Conservation (phyloP, 2,797 vertebrate species). For the Rhyacichthys aspro region DNA sequence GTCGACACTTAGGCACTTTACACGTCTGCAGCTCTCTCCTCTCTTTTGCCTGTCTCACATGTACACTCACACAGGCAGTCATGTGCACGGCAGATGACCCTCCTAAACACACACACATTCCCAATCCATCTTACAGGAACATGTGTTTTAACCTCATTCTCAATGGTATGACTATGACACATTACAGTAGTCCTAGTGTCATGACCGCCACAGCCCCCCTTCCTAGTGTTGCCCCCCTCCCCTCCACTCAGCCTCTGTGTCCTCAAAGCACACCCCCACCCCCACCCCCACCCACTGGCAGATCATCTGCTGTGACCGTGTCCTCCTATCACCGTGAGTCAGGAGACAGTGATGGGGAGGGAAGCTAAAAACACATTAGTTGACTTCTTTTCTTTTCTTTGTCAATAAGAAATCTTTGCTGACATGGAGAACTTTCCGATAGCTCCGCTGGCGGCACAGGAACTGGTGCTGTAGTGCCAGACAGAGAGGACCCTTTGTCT, state of each 20-base stretch:
- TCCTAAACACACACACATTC: background rate
- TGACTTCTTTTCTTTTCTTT: conserved; percentile 44
- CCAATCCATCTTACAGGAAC: conserved; percentile 29
- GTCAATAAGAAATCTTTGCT: conserved; percentile 47
- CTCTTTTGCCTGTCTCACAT: background rate
- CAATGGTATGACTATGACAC: conserved; percentile 42
- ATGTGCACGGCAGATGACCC: conserved; percentile 64
- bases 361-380: conserved; percentile 23
- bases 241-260: conserved; percentile 51
- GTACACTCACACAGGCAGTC: conserved; percentile 32
- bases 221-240: background rate
- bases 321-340: conserved; percentile 68
- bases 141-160: conserved; percentile 50
- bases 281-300: conserved; percentile 51
- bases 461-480: conserved; percentile 57
- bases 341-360: conserved; percentile 53
- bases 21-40: conserved; percentile 14
- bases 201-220: conserved; percentile 42
- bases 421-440: conserved; percentile 64
- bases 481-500: conserved; percentile 78
- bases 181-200: conserved; percentile 60
- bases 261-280: conserved; percentile 62
- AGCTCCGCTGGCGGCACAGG: conserved; percentile 38
- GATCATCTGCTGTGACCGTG: conserved; percentile 71
- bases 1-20: conserved; percentile 38